Conservation (phyloP, 2,888 invertebrate species). For the Micropterix aruncella region DNA sequence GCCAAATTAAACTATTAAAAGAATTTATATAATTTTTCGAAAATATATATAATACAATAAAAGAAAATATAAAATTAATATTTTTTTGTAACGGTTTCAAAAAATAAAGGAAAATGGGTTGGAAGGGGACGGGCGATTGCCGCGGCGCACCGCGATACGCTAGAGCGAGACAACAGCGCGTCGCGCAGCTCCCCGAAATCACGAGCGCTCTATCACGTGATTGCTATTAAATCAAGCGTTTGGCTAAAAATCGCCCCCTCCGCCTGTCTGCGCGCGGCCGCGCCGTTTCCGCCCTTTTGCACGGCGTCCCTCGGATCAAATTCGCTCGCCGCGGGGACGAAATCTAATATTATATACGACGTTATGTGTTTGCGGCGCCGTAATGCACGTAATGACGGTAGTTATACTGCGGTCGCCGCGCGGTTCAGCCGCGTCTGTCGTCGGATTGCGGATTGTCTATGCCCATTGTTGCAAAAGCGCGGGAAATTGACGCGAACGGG, state of each 20-base stretch:
- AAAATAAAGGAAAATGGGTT: neutral
- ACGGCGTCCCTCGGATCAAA: neutral
- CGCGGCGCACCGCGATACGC: conserved; percentile 3
- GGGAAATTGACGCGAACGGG: neutral
- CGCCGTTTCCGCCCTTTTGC: neutral
- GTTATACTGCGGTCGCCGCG: conserved; percentile 1
- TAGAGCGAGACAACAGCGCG: conserved; percentile 4
- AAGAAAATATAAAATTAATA: neutral
- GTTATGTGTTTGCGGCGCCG: conserved; percentile 1
- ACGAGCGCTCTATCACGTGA: neutral
- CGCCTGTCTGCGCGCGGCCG: neutral
- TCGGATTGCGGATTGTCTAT: neutral
- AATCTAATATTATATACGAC: conserved; percentile 4
- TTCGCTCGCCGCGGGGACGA: neutral
- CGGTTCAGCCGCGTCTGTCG: conserved; percentile 1
- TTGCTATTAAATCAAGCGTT: neutral
- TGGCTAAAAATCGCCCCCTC: neutral
- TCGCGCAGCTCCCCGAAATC: conserved; percentile 3
- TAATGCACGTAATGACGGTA: conserved; percentile 1
- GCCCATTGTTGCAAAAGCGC: neutral
- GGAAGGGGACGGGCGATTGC: neutral
- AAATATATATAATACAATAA: neutral
- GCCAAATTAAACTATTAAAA: no score
- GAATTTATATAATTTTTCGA: no score
- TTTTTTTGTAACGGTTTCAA: neutral